Evolutionary conservation across 2,888 invertebrate species (phyloP).

Genomic region (Eremobia ochroleuca): DNA sequence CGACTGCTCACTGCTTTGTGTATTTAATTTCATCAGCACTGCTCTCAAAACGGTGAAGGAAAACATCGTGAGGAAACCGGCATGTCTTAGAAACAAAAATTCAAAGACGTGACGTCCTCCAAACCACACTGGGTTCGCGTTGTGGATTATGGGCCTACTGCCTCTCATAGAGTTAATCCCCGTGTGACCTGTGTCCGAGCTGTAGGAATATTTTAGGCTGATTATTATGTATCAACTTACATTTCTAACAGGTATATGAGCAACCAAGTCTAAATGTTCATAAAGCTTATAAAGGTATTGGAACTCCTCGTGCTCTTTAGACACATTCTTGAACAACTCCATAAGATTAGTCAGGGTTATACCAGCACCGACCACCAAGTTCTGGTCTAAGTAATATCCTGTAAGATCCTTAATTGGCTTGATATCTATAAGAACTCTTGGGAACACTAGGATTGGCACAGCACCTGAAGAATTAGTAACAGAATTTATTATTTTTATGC

Average conservation of each 20-base stretch:
- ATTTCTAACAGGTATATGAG: conserved; percentile 94
- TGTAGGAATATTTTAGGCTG: background rate
- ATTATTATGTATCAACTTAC: conserved; percentile 84
- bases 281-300: conserved; percentile 91
- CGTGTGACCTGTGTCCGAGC: background rate
- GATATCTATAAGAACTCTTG: conserved; percentile 92
- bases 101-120: background rate
- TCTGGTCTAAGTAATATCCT: conserved; percentile 80
- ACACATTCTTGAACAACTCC: conserved; percentile 84
- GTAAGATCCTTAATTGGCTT: conserved; percentile 91
- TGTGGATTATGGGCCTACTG: background rate
- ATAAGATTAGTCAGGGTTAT: conserved; percentile 90
- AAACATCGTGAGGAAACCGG: background rate
- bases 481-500: background rate
- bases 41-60: background rate
- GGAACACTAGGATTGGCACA: conserved; percentile 81
- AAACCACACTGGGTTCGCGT: background rate
- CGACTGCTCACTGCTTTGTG: background rate
- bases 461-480: conserved; percentile 77
- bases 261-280: conserved; percentile 93
- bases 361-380: conserved; percentile 92
- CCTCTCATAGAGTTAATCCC: no score
- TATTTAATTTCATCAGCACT: background rate
- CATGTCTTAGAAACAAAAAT: background rate
- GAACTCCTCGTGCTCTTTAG: conserved; percentile 85